Conservation (phyloP, 2,113 vertebrate genomes). For the Candoia aspera region DNA sequence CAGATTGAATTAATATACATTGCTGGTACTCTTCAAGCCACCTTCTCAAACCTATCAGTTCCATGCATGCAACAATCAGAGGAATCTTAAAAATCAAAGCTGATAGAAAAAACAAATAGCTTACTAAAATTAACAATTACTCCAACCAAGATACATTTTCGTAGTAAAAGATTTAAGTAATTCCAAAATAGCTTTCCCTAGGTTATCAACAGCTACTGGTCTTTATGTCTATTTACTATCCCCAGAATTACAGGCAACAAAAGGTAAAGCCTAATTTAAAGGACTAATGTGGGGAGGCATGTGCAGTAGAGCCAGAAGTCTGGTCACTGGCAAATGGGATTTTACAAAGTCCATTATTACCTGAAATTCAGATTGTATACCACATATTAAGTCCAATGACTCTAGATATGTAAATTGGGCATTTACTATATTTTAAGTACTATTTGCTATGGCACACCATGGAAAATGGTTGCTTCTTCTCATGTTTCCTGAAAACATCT, state of each 20-base stretch:
- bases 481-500: background rate
- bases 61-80: background rate
- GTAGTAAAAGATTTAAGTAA: slow-evolving; percentile 57
- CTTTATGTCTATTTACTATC: background rate
- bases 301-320: background rate
- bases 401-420: background rate
- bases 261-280: background rate
- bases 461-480: background rate
- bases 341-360: background rate
- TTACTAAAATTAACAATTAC: slow-evolving; percentile 57
- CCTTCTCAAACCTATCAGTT: background rate
- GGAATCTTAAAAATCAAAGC: slow-evolving; percentile 11
- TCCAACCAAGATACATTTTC: slow-evolving; percentile 53
- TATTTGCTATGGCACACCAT: background rate
- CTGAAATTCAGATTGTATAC: background rate
- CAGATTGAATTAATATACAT: background rate
- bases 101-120: slow-evolving; percentile 23
- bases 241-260: background rate
- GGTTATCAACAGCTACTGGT: slow-evolving; percentile 32
- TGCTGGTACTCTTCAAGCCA: background rate
- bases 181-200: slow-evolving; percentile 62
- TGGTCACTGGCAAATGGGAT: background rate
- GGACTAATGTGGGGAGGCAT: background rate
- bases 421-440: background rate
- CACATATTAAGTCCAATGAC: background rate